Percentiles rank a stretch among this genome's conserved stretches.
Conservation (phyloP, 2,888 invertebrate species). For the Macrosoma leucophasiata region DNA sequence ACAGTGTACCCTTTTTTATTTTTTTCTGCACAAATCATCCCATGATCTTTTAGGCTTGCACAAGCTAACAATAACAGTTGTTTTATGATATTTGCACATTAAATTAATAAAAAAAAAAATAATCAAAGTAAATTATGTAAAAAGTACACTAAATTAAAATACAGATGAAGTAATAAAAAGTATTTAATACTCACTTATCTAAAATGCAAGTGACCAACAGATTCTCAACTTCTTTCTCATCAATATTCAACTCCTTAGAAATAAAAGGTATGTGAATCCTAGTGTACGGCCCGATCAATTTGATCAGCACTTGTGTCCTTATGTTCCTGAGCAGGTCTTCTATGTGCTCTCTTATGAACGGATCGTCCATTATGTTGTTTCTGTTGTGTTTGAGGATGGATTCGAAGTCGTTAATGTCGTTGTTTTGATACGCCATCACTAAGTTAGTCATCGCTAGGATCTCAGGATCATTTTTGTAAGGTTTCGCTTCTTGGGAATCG, state of each 20-base stretch:
- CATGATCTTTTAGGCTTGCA: too few relatives aligned
- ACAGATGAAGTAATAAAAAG: not conserved
- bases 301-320: conserved; percentile 96
- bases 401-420: conserved; percentile 99
- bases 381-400: conserved; percentile 93
- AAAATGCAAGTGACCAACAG: conserved; percentile 97
- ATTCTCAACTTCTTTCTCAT: conserved; percentile 96
- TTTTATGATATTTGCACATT: too few relatives aligned
- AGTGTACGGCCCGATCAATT: conserved; percentile 98
- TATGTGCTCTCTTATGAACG: conserved; percentile 98
- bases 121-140: too few relatives aligned
- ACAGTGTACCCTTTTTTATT: too few relatives aligned
- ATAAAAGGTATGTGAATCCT: conserved; percentile 98
- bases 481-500: conserved; percentile 99
- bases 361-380: conserved; percentile 98
- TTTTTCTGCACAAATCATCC: too few relatives aligned
- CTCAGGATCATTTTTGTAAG: conserved; percentile 99
- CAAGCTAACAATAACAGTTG: too few relatives aligned
- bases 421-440: conserved; percentile 97
- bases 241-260: conserved; percentile 94
- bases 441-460: conserved; percentile 99
- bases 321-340: conserved; percentile 97
- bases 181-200: conserved; percentile 84
- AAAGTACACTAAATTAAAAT: conserved; percentile 14
- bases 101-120: too few relatives aligned